Evolutionary conservation across 1,140 invertebrate species (phyloP).

Genomic region (Nephotettix cincticeps): DNA sequence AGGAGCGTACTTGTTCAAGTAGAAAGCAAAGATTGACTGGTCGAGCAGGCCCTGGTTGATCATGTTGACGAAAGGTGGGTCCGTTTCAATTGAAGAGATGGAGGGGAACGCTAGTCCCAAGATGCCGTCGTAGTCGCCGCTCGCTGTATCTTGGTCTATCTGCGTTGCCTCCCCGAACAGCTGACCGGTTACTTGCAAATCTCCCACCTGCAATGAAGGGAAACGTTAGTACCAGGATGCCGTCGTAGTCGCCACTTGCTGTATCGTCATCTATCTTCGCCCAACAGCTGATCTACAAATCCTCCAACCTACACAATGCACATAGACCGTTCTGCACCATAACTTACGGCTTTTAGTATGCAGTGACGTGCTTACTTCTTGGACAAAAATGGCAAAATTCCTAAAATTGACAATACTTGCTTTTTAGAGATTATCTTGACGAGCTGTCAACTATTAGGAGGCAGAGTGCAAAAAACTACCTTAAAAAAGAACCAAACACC

Average conservation of each 20-base stretch:
- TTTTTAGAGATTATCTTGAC: too few relatives aligned
- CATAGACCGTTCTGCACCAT: too few relatives aligned
- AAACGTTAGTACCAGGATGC: constrained; percentile 60
- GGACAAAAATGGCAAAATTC: too few relatives aligned
- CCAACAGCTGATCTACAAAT: constrained; percentile 59
- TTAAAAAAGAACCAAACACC: too few relatives aligned
- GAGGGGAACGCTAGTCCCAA: constrained; percentile 57
- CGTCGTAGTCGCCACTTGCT: constrained; percentile 64
- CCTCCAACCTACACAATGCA: constrained; percentile 48
- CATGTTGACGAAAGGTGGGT: constrained; percentile 64
- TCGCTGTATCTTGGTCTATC: constrained; percentile 52
- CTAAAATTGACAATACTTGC: too few relatives aligned
- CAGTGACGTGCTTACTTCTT: too few relatives aligned
- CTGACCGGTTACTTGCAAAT: constrained; percentile 52
- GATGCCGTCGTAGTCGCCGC: constrained; percentile 65
- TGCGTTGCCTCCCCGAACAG: constrained; percentile 64
- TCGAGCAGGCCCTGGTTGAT: constrained; percentile 55
- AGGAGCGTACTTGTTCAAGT: constrained; percentile 53
- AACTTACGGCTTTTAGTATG: too few relatives aligned
- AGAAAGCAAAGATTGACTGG: constrained; percentile 63
- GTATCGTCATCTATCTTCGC: constrained; percentile 54
- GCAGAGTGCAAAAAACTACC: too few relatives aligned
- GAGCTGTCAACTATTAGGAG: too few relatives aligned
- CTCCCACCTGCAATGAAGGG: constrained; percentile 54
- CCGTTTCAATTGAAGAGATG: constrained; percentile 59